phyloP scores from a whole-genome alignment of 2,113 vertebrate genomes.

The Acrocephalus arundinaceus region DNA sequence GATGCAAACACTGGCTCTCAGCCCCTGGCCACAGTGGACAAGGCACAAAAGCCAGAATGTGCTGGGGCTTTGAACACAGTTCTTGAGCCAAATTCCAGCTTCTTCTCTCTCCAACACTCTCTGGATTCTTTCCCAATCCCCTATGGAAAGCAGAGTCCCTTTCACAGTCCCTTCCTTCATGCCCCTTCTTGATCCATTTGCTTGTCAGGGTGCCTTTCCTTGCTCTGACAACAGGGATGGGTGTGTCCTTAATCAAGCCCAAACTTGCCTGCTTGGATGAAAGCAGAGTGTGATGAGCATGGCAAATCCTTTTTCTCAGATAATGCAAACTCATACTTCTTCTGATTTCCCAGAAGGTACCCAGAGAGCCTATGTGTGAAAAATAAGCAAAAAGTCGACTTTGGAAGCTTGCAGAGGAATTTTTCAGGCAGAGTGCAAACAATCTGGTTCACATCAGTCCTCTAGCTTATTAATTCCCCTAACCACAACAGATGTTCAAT shows the following conservation, averaged over 20 bases:
- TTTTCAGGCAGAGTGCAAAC: background rate
- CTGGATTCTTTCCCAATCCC: background rate
- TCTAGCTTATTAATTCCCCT: background rate
- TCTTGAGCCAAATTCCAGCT: background rate
- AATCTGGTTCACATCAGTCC: constrained; percentile 32
- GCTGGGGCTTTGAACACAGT: fast-evolving
- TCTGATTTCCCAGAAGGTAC: background rate
- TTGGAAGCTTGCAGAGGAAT: background rate
- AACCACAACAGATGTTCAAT: constrained; percentile 14
- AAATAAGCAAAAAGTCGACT: background rate
- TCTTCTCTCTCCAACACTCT: background rate
- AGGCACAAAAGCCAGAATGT: background rate
- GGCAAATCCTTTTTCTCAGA: background rate
- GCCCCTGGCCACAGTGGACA: background rate
- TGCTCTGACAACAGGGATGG: background rate
- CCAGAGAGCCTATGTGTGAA: background rate
- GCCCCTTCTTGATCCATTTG: background rate
- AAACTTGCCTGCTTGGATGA: background rate
- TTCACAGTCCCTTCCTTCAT: background rate
- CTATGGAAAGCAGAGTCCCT: background rate
- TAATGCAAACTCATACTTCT: background rate
- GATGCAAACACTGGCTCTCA: background rate
- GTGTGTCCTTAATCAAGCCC: background rate
- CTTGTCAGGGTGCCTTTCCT: background rate
- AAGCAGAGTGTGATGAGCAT: background rate